Evolutionary conservation across 1,140 invertebrate genomes (phyloP), one percentile per base, ranked within the genome.

Genomic region (Diorhabda elongata): DNA sequence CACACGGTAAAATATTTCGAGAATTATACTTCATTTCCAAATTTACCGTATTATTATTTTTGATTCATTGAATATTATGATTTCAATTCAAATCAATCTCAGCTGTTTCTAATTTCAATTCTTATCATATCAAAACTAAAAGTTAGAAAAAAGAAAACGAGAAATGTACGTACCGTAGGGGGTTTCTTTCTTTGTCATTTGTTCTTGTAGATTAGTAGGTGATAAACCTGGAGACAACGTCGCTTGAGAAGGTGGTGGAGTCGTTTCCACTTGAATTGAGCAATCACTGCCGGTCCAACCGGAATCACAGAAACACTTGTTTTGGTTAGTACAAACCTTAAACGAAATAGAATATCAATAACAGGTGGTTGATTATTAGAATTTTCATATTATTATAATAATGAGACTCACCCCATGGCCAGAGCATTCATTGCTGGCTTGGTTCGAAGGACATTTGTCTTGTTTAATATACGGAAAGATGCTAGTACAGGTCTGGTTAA

Each of bases 201-300:
- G 88, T 79, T 87, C 87, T 77, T 87, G 84, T 58, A 89, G 81
- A 74, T 85, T 87, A 66, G 70, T 77, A 56, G 74, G 67, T 69
- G 73, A 76, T 66, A 75, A 78, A 8, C 76, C 77, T 0, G 82
- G 81, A 4, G 82, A 73, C 70, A 82, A 76, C 71, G 83, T 81
- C 64, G 84, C 82, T 63, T 83, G 82, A 78, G 82, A 82, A 74
- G 79, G 81, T 67, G 85, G 81, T 58, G 87, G 86, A 11, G 89
- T 85, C 58, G 90, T 85, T 74, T 89, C 85, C 71, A 89, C 86
- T 73, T 87, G 84, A 69, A 91, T 87, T 57, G 94, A 95, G 83
- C 97, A 98, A 83, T 98, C 95, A 3, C 87, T 81, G 42, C 95
- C 95, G 44, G 87, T 89, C 94, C 94, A 98, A 61, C 95, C 95